Evolutionary conservation across 64 coral and sea anemone species (phyloP).

Genomic region (Stichodactyla helianthus): DNA sequence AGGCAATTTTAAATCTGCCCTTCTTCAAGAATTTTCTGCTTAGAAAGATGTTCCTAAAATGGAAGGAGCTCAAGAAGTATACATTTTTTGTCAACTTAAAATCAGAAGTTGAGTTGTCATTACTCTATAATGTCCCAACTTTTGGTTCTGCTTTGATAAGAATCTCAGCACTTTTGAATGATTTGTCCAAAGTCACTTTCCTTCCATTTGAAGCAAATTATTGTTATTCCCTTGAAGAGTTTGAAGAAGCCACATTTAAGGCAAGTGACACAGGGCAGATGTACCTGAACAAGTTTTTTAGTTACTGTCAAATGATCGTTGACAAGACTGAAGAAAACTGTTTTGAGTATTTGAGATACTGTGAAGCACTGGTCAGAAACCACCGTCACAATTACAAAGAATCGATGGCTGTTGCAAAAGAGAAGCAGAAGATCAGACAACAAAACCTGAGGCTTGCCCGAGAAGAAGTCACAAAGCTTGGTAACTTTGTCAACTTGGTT

Average conservation of each 20-base stretch:
- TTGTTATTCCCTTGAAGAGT: constrained; percentile 75
- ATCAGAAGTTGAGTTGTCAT: constrained; percentile 55
- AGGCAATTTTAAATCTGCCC: constrained; percentile 65
- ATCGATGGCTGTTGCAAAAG: constrained; percentile 75
- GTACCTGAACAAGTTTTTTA: constrained; percentile 85
- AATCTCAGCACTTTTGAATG: constrained; percentile 72
- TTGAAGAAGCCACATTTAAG: constrained; percentile 72
- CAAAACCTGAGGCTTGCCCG: constrained; percentile 80
- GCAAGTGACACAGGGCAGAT: constrained; percentile 49
- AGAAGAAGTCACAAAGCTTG: constrained; percentile 71
- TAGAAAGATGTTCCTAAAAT: constrained; percentile 84
- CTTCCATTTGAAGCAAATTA: constrained; percentile 75
- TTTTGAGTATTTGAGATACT: constrained; percentile 94
- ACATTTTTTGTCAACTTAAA: constrained; percentile 72
- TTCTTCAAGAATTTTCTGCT: constrained; percentile 93
- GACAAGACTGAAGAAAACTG: constrained; percentile 92
- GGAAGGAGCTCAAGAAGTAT: constrained; percentile 76
- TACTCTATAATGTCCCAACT: constrained; percentile 86
- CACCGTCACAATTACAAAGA: constrained; percentile 83
- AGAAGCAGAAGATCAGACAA: constrained; percentile 58
- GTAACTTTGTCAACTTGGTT: constrained; percentile 72
- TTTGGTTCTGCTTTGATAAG: constrained; percentile 95
- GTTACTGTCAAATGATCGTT: constrained; percentile 83
- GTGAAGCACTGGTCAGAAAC: constrained; percentile 73
- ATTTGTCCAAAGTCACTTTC: constrained; percentile 77